Evolutionary conservation across 2,113 vertebrate species (phyloP).

Genomic region (Orthonyx spaldingii): DNA sequence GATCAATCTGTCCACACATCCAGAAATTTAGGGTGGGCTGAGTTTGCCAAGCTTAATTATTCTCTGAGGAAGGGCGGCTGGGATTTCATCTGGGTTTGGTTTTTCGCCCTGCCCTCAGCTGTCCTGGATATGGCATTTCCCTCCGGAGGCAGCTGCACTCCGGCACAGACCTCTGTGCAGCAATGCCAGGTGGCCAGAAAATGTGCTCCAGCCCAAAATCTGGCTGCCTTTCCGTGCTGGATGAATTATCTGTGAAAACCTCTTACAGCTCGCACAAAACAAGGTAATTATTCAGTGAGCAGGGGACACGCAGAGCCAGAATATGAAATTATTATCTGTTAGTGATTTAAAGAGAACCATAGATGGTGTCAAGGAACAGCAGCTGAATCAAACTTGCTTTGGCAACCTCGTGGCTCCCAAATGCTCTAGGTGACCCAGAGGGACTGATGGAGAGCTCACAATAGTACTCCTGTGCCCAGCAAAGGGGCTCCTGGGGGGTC

Average conservation of each 20-base stretch:
- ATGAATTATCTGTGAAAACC: conserved; percentile 44
- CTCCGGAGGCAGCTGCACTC: background rate
- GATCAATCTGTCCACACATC: background rate
- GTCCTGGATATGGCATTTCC: background rate
- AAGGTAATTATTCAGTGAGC: conserved; percentile 57
- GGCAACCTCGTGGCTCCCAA: conserved; percentile 5
- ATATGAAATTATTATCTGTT: conserved; percentile 38
- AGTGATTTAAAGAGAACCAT: conserved; percentile 12
- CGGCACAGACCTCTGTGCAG: background rate
- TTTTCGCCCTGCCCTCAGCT: background rate
- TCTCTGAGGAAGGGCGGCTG: background rate
- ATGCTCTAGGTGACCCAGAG: background rate
- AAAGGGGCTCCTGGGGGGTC: background rate
- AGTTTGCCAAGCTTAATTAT: background rate
- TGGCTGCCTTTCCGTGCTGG: conserved; percentile 28
- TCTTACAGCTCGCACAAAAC: conserved; percentile 18
- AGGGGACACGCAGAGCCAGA: background rate
- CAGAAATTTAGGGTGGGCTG: background rate
- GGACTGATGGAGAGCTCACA: background rate
- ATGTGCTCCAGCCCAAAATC: background rate
- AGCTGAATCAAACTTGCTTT: conserved; percentile 1
- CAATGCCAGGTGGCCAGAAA: conserved; percentile 46
- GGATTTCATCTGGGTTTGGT: background rate
- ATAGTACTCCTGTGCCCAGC: accelerated
- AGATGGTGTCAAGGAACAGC: background rate